These are phyloP conservation scores for Trochalopteron elliotii DNA, from an alignment of 2,113 vertebrate genomes.

Conservation along the genomic window DNA sequence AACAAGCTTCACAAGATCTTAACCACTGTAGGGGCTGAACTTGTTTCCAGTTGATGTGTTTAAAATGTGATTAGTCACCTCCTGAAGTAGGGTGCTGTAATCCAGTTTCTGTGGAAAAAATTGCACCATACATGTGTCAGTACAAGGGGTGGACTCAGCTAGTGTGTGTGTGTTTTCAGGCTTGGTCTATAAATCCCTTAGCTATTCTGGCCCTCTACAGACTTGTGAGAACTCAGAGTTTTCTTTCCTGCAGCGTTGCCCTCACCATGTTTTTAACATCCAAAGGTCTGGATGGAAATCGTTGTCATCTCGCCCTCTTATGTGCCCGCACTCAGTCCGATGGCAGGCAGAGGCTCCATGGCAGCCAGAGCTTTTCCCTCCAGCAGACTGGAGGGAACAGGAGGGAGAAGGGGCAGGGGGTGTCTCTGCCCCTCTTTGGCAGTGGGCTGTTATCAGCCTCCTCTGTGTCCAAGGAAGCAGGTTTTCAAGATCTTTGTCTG, in stretches of 20 bases:
- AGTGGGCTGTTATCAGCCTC: neutral
- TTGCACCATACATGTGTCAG: neutral
- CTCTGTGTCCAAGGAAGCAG: neutral
- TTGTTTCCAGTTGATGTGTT: neutral
- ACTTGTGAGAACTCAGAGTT: neutral
- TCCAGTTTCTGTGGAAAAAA: neutral
- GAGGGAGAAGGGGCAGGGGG: rapidly evolving
- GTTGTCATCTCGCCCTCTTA: rapidly evolving
- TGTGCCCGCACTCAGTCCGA: rapidly evolving
- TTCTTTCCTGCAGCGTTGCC: neutral
- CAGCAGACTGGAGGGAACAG: neutral
- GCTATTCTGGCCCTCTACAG: neutral
- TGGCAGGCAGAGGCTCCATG: neutral
- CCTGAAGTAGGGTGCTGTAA: neutral
- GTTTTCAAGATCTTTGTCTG: neutral
- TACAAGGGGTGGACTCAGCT: neutral
- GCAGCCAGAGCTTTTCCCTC: neutral
- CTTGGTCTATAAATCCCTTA: neutral
- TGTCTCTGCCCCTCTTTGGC: neutral
- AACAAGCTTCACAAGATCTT: neutral
- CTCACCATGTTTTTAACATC: rapidly evolving
- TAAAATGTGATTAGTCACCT: neutral
- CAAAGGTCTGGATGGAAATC: rapidly evolving
- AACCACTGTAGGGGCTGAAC: neutral
- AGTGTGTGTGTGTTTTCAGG: neutral